phyloP scores from a whole-genome alignment of 2,888 invertebrate genomes.

The Cynaeus angustus region DNA sequence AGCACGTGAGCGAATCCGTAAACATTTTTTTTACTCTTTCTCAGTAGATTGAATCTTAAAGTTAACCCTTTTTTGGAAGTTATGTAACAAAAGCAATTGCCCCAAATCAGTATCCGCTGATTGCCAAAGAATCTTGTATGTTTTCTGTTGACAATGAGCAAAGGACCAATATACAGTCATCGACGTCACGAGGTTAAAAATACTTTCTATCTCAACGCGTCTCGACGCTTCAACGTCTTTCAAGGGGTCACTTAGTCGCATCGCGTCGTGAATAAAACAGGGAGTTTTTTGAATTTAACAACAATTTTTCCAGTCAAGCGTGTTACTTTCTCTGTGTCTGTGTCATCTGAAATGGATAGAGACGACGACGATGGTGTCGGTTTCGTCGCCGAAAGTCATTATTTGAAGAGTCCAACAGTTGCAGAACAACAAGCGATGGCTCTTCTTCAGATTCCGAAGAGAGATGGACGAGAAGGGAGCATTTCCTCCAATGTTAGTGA shows the following conservation, averaged over 20 bases:
- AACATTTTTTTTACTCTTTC: slow-evolving; percentile 8
- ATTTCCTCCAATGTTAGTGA: slow-evolving; percentile 75
- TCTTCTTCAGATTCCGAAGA: slow-evolving; percentile 71
- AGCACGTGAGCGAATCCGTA: slow-evolving; percentile 26
- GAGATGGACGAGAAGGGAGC: slow-evolving; percentile 69
- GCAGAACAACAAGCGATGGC: slow-evolving; percentile 67
- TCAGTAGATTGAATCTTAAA: too few species aligned
- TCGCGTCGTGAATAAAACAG: slow-evolving; percentile 27
- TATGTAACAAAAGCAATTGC: background rate
- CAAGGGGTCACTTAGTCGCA: slow-evolving; percentile 61
- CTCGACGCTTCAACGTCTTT: slow-evolving; percentile 61
- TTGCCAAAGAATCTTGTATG: slow-evolving; percentile 57
- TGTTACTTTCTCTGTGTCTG: slow-evolving; percentile 57
- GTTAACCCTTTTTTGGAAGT: background rate
- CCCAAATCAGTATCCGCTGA: slow-evolving; percentile 1
- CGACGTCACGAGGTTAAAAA: slow-evolving; percentile 63
- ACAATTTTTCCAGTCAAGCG: slow-evolving; percentile 47
- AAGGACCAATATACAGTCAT: slow-evolving; percentile 55
- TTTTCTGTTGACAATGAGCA: slow-evolving; percentile 61
- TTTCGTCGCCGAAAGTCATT: slow-evolving; percentile 75
- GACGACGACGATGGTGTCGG: slow-evolving; percentile 73
- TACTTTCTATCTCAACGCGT: slow-evolving; percentile 60
- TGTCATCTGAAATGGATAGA: slow-evolving; percentile 63
- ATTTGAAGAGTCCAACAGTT: slow-evolving; percentile 71
- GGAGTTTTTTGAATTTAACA: background rate